Evolutionary conservation across 2,113 vertebrate species (phyloP), one percentile per base, ranked within the genome.

Genomic region (Charina bottae): DNA sequence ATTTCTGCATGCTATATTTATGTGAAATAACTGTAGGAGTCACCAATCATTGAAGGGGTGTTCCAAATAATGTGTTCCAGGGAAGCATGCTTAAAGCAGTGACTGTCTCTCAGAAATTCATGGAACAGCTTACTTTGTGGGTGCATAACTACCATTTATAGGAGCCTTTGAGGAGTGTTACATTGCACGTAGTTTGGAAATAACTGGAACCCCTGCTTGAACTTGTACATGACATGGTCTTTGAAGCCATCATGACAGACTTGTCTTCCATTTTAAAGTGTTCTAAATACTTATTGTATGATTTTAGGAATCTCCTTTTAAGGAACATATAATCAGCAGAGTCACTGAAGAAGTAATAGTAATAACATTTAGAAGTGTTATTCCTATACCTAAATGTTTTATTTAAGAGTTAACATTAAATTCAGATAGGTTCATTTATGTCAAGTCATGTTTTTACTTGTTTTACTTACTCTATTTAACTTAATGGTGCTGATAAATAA

Each of bases 331-430:
- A 13, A 33, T 37, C n/a, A 37, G 5, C n/a, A 1, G 12, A 68
- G n/a, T 33, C 64, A 21, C 72, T 42, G 17, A 42, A 37, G 19
- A 33, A 26, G 0, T 4, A 85, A 13, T 0, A 49, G 10, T 64
- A 62, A 19, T 12, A 0, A 1, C 23, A 26, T 8, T 8, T 46
- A 0, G 58, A n/a, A 33, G 19, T 23, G 37, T 59, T 42, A 7
- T 58, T 37, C n/a, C 85, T 85, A 87, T 2, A 56, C 56, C 49
- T 49, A 49, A 49, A 13, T 24, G 8, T 78, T 37, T 46, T n/a
- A n/a, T n/a, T 62, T 10, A 68, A 49, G 21, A 55, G 33, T 28
- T 55, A 7, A 72, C 17, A 24, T 89, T 83, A 24, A 90, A 89
- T 78, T 78, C 33, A 78, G 72, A 6, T 88, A 23, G 93, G 6